Evolutionary conservation across 1,140 invertebrate species (phyloP), one percentile per base, ranked within the genome.

Genomic region (Drosophila kikkawai): DNA sequence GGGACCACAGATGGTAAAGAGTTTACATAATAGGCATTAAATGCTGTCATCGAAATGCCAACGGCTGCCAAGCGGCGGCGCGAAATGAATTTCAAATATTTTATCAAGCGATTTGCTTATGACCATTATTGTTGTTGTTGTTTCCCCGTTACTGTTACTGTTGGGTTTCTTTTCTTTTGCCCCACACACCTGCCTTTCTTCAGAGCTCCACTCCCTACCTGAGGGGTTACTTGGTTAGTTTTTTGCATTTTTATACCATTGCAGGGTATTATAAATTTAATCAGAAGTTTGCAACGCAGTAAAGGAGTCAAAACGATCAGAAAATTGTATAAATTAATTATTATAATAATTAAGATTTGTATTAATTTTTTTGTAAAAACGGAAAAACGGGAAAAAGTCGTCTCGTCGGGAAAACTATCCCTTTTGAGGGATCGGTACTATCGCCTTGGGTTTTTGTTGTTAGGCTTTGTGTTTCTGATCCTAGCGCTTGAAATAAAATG

Each of bases 51-150:
- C 81, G 77, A 84, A 85, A 84, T 80, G 71, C 77, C 76, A 79
- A 71, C 58, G 70, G 75, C 75, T 70, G 66, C 68, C 77, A 80
- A 80, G 68, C 37, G 60, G 58, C 68, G 82, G 77, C 57, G 67
- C 82, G 82, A 84, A 84, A 78, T 84, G 82, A 84, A 84, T 84
- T 84, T 85, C 82, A 84, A 84, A 84, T 84, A 84, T 84, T 85
- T 85, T 68, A 68, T 69, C 66, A 84, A 80, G 70, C 58, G 57
- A 81, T 81, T 81, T 80, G 64, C 58, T 70, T 80, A 53, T 59
- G 67, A 22, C 67, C 69, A 71, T 59, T 73, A 50, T 48, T 67
- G 17, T 47, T 22, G 29, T 47, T 48, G 17, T 34, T 48, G 15
- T 12, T 15, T 4, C 12, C 26, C 41, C 39, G 64, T 68, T 42